Evolutionary conservation across 2,113 vertebrate species (phyloP), one percentile per base, ranked within the genome.

Genomic region (Piprites chloris): DNA sequence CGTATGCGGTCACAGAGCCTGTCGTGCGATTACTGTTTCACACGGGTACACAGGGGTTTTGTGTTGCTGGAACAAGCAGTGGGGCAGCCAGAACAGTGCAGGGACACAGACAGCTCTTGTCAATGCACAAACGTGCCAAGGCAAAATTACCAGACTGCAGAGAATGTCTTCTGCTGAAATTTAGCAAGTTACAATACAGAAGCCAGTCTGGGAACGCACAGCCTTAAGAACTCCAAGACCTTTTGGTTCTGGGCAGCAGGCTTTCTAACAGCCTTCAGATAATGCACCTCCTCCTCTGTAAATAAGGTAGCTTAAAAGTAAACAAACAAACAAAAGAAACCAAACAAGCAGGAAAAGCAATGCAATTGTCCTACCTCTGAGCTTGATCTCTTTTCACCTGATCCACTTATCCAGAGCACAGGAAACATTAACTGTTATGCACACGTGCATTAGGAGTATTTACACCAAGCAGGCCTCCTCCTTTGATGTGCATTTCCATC

Each of bases 311-410:
- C 33, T 61, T 41, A 75, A 88, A 90, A 77, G 68, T 44, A 92
- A 92, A 49, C 8, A 61, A 67, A 74, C 3, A 79, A 90, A 50
- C 4, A 49, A 79, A 78, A 5, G 41, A 28, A 47, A 32, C 4
- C 63, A 85, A 46, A 35, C 14, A 65, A 47, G 19, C 12, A 82
- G 47, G 76, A 66, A 58, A 65, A 58, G 88, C 59, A 89, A 78
- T 56, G 77, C 49, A 68, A 33, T 73, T 71, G n/a, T 94, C 95
- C 95, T 94, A 67, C 87, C 89, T 96, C 93, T 91, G 85, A 66
- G 49, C 30, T 76, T 39, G 67, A 83, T 69, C 62, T 82, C 44
- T 91, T 87, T 87, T 68, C 78, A 85, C 81, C 85, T 83, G 91
- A 93, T 94, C 74, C 81, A 83, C 39, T 94, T 73, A 87, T 46